Evolutionary conservation across 1,140 invertebrate genomes (phyloP), one percentile per base, ranked within the genome.

Genomic region (Steinernema khuongi): DNA sequence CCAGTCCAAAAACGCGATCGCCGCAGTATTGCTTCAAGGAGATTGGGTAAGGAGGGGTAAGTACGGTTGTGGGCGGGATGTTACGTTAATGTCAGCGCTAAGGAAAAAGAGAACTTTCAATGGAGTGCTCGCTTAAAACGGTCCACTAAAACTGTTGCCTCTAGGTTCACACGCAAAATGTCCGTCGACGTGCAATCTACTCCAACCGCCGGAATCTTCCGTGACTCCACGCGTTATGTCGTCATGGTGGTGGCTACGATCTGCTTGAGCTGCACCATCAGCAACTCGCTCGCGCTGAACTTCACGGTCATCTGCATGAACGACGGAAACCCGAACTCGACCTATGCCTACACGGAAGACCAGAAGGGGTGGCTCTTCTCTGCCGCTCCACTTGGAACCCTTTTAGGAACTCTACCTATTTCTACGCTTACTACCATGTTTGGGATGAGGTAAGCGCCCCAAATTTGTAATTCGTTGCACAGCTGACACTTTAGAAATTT

Each of bases 231-330:
- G 14, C 74, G 74, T 11, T 74, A 69, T 50, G 70, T 74, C 1
- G 71, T 74, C 1, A 71, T 74, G 22, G 32, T 60, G 1, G 26
- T 74, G 2, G 29, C 41, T 1, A 74, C 72, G 18, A 18, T 74
- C 44, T 77, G 76, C 36, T 26, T 77, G 7, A 77, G 74, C 17
- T 18, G 68, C 0, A 33, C 67, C n/a, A 50, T 71, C 33, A 31
- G 31, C 44, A 77, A 77, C 67, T 68, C 70, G 11, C 44, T 77
- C 1, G 66, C 74, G 7, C 69, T 77, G 50, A 77, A 76, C 69
- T 77, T 77, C 68, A 77, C 76, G 30, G 70, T 77, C 17, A 77
- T 77, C 31, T 77, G 76, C 41, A 77, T 77, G 76, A 68, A 78
- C 18, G 76, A 77, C 41, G 75, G 72, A 0, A 29, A 29, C 14